Evolutionary conservation across 35 echinoderm and acorn worm species (phyloP).

Genomic region (Apostichopus japonicus): DNA sequence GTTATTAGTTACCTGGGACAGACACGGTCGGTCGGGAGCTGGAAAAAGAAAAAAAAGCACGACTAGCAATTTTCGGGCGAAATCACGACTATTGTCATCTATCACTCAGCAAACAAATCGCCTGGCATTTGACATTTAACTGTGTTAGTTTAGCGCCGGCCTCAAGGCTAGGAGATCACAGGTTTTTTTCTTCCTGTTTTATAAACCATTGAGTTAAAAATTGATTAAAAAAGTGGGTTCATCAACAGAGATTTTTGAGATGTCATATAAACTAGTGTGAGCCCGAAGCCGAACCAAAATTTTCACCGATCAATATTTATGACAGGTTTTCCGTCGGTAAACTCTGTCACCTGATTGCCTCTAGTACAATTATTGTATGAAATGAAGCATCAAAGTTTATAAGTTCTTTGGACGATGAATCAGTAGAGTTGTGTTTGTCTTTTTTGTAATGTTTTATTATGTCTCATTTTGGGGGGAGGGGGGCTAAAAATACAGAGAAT

Average conservation of each 20-base stretch:
- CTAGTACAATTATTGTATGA: not conserved
- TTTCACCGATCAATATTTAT: not conserved
- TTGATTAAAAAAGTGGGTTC: conserved; percentile 31
- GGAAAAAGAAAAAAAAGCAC: too few relatives aligned
- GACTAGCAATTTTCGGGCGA: too few relatives aligned
- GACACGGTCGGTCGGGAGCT: too few relatives aligned
- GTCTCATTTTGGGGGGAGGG: too few relatives aligned
- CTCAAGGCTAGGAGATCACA: conserved; percentile 19
- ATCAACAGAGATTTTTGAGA: conserved; percentile 16
- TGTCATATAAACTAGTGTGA: too few relatives aligned
- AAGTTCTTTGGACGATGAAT: not conserved
- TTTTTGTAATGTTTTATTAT: too few relatives aligned
- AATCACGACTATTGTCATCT: too few relatives aligned
- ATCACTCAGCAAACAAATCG: too few relatives aligned
- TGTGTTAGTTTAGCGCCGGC: not conserved
- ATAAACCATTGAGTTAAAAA: not conserved
- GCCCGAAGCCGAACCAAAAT: not conserved
- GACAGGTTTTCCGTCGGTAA: not conserved
- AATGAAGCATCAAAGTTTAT: not conserved
- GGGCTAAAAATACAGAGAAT: too few relatives aligned
- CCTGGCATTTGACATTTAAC: conserved; percentile 13
- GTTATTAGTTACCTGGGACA: too few relatives aligned
- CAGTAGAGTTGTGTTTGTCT: not conserved
- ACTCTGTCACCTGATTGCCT: not conserved
- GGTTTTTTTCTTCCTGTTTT: not conserved